Percentiles rank a stretch among this genome's conserved stretches.
These are phyloP conservation scores for Hemistola chrysoprasaria DNA, from an alignment of 2,888 invertebrate species.

Conservation along the genomic window DNA sequence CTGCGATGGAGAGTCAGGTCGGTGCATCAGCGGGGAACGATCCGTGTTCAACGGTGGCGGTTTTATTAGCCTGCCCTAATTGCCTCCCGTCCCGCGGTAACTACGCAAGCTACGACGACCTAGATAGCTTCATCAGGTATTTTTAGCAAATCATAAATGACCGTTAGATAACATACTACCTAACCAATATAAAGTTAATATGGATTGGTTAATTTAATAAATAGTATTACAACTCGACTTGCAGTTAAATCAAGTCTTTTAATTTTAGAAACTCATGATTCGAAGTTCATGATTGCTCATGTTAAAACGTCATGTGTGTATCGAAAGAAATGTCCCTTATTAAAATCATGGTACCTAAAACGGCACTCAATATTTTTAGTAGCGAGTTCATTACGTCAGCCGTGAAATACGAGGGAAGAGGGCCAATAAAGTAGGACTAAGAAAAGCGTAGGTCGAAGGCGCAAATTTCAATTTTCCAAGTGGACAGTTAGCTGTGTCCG, in stretches of 20 bases:
- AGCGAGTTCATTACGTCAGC: conserved; percentile 33
- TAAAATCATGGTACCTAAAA: too few species aligned
- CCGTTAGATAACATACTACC: too few species aligned
- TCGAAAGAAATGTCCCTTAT: too few species aligned
- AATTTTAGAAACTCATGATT: too few species aligned
- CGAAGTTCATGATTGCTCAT: too few species aligned
- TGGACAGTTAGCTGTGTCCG: conserved; percentile 59
- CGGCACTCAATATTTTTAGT: conserved; percentile 12
- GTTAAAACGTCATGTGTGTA: too few species aligned
- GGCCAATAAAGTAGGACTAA: conserved; percentile 40
- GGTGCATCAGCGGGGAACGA: conserved; percentile 47
- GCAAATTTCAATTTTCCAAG: conserved; percentile 64
- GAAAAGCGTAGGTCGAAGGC: conserved; percentile 38
- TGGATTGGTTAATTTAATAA: too few species aligned
- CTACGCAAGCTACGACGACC: conserved; percentile 61
- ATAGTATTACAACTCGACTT: too few species aligned
- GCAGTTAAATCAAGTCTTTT: too few species aligned
- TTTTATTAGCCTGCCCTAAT: conserved; percentile 74
- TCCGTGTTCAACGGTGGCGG: conserved; percentile 55
- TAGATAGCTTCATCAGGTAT: conserved; percentile 40
- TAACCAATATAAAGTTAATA: too few species aligned
- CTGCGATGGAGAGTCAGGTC: conserved; percentile 6
- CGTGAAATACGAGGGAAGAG: conserved; percentile 26
- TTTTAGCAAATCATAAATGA: conserved; percentile 25
- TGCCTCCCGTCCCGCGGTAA: conserved; percentile 64